Evolutionary conservation across 2,888 invertebrate genomes (phyloP), one percentile per base, ranked within the genome.

Genomic region (Zygothrica quintamaculata): DNA sequence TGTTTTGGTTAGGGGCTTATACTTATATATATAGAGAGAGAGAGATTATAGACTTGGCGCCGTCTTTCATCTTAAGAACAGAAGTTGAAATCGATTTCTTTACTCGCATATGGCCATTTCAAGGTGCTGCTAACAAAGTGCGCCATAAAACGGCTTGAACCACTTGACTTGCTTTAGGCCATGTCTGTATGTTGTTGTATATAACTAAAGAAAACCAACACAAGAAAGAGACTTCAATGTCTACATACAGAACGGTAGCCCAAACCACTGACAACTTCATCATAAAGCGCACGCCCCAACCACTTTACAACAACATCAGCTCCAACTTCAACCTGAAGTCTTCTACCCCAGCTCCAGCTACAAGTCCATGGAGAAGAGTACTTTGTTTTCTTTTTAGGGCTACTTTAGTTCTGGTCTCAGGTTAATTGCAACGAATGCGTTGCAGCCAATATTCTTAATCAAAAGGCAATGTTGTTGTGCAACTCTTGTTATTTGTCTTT

Each of bases 261-360:
- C 52, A 58, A 39, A 43, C 73, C 81, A 77, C 84, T 80, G 84
- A 80, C 80, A 80, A 80, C 84, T 75, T 75, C 80, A 80, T 80
- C 80, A 84, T 84, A 81, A 68, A 62, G 75, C 75, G 55, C 48
- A 77, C 75, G 77, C 73, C 66, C 65, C 64, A 34, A 31, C 50
- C 40, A 40, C 37, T 47, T 15, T 18, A 47, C 15, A n/a, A 4
- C 3, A n/a, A n/a, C 26, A 25, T 8, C 48, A 33, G 37, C 36
- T 29, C 1, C 18, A 7, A 9, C 1, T 18, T 15, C 4, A 25
- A 12, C 22, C 18, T 0, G n/a, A 43, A 26, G 26, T 26, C 8
- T 26, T 26, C 8, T 4, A 8, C 26, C 26, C 29, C 29, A 29
- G n/a, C 29, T 29, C n/a, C 29, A 29, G 29, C 29, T 29, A 8